Conservation (phyloP, 2,113 vertebrate genomes). For the Gobius niger region DNA sequence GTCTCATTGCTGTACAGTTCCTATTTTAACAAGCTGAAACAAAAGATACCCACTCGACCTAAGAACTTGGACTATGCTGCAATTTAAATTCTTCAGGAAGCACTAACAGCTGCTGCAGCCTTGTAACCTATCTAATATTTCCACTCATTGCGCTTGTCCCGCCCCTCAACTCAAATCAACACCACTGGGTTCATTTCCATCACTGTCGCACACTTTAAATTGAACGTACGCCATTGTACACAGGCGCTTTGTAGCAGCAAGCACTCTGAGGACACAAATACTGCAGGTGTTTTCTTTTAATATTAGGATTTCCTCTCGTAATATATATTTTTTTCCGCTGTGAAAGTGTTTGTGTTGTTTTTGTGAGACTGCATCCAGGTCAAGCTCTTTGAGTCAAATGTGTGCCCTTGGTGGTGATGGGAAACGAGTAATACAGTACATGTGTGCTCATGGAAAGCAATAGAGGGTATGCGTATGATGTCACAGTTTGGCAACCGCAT, state of each 20-base stretch:
- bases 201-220: slow-evolving; percentile 26
- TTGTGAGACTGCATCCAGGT: not conserved
- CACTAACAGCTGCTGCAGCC: slow-evolving; percentile 56
- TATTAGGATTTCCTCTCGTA: slow-evolving; percentile 37
- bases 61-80: slow-evolving; percentile 40
- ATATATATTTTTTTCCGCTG: slow-evolving; percentile 25
- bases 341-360: slow-evolving; percentile 22
- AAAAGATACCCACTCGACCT: slow-evolving; percentile 35
- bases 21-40: slow-evolving; percentile 33
- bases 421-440: not conserved
- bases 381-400: not conserved
- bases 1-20: not conserved
- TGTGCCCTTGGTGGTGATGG: not conserved
- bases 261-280: slow-evolving; percentile 32
- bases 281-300: slow-evolving; percentile 45
- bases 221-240: slow-evolving; percentile 31
- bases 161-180: slow-evolving; percentile 26
- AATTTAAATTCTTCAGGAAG: slow-evolving; percentile 54
- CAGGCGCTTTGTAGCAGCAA: slow-evolving; percentile 41
- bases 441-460: too few species aligned
- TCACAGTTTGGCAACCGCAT: too few species aligned
- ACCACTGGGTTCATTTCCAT: slow-evolving; percentile 25
- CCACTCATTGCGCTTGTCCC: slow-evolving; percentile 21
- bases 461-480: too few species aligned
- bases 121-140: slow-evolving; percentile 31